These are phyloP conservation scores for Podiceps cristatus DNA, from an alignment of 2,113 vertebrate genomes.

Conservation along the genomic window DNA sequence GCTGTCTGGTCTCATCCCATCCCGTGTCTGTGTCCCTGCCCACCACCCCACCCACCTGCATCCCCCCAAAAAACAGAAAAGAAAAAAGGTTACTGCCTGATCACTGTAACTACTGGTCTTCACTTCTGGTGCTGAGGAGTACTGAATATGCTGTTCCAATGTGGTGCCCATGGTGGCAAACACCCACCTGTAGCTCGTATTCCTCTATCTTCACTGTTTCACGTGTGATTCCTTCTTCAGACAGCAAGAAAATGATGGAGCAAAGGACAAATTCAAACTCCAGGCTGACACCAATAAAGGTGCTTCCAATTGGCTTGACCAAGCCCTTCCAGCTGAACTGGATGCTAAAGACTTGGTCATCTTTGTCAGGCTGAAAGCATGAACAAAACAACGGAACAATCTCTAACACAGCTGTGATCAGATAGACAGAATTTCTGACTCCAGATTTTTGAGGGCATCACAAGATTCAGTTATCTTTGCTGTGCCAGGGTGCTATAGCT, in stretches of 20 bases:
- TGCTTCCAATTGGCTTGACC: slow-evolving; percentile 83
- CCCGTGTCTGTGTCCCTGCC: no score
- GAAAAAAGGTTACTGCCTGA: neutral
- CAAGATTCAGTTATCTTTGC: neutral
- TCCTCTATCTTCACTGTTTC: slow-evolving; percentile 81
- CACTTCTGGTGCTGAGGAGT: slow-evolving; percentile 80
- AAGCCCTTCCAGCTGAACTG: slow-evolving; percentile 89
- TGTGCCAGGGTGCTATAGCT: neutral
- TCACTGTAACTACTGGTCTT: neutral
- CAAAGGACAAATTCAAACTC: slow-evolving; percentile 88
- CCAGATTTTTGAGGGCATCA: neutral
- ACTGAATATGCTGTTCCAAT: slow-evolving; percentile 86
- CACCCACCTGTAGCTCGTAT: slow-evolving; percentile 83
- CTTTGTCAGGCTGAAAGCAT: slow-evolving; percentile 79
- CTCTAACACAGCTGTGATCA: neutral
- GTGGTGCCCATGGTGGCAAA: slow-evolving; percentile 77
- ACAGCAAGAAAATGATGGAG: slow-evolving; percentile 85
- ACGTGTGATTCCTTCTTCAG: slow-evolving; percentile 73
- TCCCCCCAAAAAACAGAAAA: neutral
- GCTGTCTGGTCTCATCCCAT: neutral
- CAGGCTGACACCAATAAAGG: slow-evolving; percentile 85
- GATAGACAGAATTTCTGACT: neutral
- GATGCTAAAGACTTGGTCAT: slow-evolving; percentile 87
- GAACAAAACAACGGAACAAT: neutral
- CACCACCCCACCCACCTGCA: no score